Conservation (phyloP, 2,888 invertebrate genomes). For the Heliconius sara region DNA sequence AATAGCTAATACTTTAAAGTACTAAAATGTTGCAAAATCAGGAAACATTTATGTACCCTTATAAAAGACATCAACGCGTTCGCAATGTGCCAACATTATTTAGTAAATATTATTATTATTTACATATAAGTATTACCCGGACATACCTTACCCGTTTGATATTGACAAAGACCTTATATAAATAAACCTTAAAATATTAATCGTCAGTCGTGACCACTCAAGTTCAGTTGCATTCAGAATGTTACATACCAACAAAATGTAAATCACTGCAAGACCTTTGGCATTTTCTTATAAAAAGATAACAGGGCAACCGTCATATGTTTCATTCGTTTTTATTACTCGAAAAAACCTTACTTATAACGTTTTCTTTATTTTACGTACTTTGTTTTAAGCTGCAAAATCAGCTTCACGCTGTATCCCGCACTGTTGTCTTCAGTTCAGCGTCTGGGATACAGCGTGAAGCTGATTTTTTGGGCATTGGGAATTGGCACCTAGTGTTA, state of each 20-base stretch:
- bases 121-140: not conserved
- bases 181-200: slow-evolving; percentile 34
- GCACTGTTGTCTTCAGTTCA: too few species aligned
- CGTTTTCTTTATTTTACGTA: not conserved
- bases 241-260: slow-evolving; percentile 19
- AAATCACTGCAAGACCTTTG: slow-evolving; percentile 7
- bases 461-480: too few species aligned
- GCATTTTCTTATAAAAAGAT: slow-evolving; percentile 10
- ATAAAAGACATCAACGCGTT: slow-evolving; percentile 66
- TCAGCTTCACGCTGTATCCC: too few species aligned
- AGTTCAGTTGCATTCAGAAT: slow-evolving; percentile 29
- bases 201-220: slow-evolving; percentile 22
- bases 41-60: slow-evolving; percentile 34
- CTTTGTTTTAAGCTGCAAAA: not conserved
- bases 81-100: not conserved
- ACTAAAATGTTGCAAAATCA: not conserved
- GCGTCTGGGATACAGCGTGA: too few species aligned
- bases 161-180: slow-evolving; percentile 35
- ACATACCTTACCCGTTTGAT: slow-evolving; percentile 4
- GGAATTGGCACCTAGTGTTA: too few species aligned
- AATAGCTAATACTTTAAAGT: not conserved
- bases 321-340: not conserved
- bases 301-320: not conserved
- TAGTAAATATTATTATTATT: too few species aligned
- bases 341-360: not conserved